These are phyloP conservation scores for Perithous albicinctus DNA, from an alignment of 2,888 invertebrate genomes.

Conservation along the genomic window DNA sequence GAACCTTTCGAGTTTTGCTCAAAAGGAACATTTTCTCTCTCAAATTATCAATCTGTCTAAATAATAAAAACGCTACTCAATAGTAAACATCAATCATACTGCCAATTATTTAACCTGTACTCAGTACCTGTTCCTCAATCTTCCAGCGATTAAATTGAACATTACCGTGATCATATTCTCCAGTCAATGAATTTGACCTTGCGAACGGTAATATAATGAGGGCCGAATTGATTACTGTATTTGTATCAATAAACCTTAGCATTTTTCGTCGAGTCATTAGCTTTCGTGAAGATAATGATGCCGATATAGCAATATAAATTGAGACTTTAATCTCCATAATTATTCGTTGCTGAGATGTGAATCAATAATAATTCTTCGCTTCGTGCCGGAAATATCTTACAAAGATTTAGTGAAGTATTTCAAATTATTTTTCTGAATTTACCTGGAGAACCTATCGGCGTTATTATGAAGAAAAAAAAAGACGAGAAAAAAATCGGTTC, in stretches of 20 bases:
- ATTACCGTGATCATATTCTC: not conserved
- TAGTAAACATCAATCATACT: not conserved
- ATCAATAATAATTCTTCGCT: not conserved
- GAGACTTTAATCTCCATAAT: not conserved
- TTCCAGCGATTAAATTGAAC: not conserved
- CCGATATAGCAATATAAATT: not conserved
- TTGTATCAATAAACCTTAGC: not conserved
- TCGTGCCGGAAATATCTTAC: not conserved
- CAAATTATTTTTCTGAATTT: not conserved
- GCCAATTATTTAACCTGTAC: not conserved
- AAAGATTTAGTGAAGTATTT: not conserved
- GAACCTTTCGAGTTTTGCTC: not conserved
- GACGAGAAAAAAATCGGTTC: not conserved
- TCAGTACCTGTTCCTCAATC: not conserved
- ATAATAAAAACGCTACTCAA: not conserved
- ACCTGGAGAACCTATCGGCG: not conserved
- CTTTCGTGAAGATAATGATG: not conserved
- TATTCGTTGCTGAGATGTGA: not conserved
- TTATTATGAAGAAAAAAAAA: not conserved
- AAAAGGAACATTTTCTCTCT: not conserved
- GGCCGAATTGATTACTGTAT: not conserved
- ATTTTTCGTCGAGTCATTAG: not conserved
- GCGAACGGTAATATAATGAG: not conserved
- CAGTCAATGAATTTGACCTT: not conserved
- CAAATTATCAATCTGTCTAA: not conserved